phyloP scores from a whole-genome alignment of 2,113 vertebrate species.

The Collichthys lucidus region DNA sequence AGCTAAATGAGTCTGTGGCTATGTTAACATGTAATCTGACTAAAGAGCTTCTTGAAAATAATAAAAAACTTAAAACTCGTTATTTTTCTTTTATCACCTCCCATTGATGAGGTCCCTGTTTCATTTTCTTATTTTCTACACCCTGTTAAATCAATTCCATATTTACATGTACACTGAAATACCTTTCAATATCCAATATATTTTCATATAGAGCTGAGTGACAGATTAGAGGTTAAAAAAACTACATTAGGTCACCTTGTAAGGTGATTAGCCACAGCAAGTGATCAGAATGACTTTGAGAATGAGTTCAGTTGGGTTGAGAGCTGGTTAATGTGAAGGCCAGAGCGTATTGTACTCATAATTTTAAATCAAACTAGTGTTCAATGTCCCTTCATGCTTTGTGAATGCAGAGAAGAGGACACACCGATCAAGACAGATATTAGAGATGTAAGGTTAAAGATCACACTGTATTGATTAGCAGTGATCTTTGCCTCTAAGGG shows the following conservation, averaged over 20 bases:
- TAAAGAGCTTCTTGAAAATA: not conserved
- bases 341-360: not conserved
- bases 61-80: not conserved
- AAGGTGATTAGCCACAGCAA: not conserved
- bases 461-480: constrained; percentile 29
- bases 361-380: constrained; percentile 13
- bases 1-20: not conserved
- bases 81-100: not conserved
- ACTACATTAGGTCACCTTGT: not conserved
- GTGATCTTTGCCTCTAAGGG: constrained; percentile 11
- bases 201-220: not conserved
- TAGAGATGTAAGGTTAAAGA: constrained; percentile 25
- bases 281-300: too few species aligned
- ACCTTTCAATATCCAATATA: not conserved
- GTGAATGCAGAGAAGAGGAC: not conserved
- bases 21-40: too few species aligned
- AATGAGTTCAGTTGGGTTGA: not conserved
- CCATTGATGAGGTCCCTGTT: too few species aligned
- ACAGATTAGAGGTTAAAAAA: not conserved
- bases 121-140: not conserved
- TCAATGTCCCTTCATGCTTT: not conserved
- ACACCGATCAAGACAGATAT: not conserved
- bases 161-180: not conserved
- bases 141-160: not conserved
- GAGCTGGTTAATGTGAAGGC: not conserved